Evolutionary conservation across 2,113 vertebrate species (phyloP).

Genomic region (Calonectris borealis): DNA sequence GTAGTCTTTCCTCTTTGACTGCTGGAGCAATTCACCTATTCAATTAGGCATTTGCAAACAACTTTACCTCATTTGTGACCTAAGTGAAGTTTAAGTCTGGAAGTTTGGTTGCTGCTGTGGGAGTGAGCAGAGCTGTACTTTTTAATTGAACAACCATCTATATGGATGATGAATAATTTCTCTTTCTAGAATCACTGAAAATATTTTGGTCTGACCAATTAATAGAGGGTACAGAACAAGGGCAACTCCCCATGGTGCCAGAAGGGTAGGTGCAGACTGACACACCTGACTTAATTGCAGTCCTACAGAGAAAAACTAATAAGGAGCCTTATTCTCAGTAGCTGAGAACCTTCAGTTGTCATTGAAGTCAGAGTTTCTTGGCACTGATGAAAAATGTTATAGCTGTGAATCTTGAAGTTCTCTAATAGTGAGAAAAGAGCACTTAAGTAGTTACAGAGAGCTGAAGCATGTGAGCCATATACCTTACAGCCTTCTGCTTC

Average conservation of each 20-base stretch:
- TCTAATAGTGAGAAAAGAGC: not conserved
- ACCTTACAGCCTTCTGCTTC: not conserved
- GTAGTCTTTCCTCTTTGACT: not conserved
- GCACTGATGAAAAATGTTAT: not conserved
- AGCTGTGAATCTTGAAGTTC: not conserved
- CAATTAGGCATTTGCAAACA: not conserved
- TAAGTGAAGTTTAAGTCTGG: not conserved
- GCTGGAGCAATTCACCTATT: not conserved
- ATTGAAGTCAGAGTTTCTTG: not conserved
- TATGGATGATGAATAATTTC: not conserved
- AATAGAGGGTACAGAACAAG: not conserved
- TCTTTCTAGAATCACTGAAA: not conserved
- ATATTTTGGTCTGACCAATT: not conserved
- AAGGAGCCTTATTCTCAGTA: not conserved
- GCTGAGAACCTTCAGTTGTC: not conserved
- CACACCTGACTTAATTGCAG: not conserved
- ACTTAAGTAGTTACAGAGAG: not conserved
- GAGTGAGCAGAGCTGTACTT: not conserved
- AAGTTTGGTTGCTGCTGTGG: not conserved
- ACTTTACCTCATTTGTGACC: not conserved
- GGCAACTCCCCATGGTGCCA: not conserved
- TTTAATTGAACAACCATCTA: not conserved
- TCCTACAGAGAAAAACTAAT: not conserved
- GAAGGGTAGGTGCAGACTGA: not conserved
- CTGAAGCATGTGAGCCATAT: not conserved